These are phyloP conservation scores for Lophotriccus pileatus DNA, from an alignment of 2,797 vertebrate species.

Conservation along the genomic window DNA sequence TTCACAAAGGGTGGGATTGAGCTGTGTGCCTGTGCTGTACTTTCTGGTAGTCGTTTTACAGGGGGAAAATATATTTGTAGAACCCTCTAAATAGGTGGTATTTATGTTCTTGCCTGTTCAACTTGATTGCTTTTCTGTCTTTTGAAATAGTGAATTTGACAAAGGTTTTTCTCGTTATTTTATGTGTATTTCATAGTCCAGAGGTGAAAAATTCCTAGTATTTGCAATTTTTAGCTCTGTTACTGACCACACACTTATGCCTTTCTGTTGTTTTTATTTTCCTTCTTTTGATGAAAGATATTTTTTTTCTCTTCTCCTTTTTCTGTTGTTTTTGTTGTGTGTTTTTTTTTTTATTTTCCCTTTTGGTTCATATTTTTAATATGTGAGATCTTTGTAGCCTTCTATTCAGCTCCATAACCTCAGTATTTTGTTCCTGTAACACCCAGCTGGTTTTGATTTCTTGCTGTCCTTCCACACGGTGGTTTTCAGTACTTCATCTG, in stretches of 20 bases:
- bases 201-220: not conserved
- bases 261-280: not conserved
- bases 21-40: not conserved
- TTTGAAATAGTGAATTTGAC: not conserved
- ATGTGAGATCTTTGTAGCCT: not conserved
- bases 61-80: not conserved
- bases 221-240: not conserved
- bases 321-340: not conserved
- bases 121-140: not conserved
- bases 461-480: not conserved
- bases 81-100: not conserved
- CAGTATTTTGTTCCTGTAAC: not conserved
- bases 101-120: not conserved
- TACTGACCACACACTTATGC: not conserved
- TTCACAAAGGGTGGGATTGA: conserved; percentile 51
- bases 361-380: not conserved
- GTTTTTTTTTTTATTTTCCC: not conserved
- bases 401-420: not conserved
- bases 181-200: not conserved
- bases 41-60: not conserved
- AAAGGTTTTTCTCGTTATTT: not conserved
- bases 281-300: not conserved
- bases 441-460: not conserved
- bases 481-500: not conserved
- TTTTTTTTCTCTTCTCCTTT: not conserved